A percentile compares a stretch with the other conserved stretches of the same genome.
phyloP scores from a whole-genome alignment of 2,888 invertebrate species.

The Hypomecis punctinalis region DNA sequence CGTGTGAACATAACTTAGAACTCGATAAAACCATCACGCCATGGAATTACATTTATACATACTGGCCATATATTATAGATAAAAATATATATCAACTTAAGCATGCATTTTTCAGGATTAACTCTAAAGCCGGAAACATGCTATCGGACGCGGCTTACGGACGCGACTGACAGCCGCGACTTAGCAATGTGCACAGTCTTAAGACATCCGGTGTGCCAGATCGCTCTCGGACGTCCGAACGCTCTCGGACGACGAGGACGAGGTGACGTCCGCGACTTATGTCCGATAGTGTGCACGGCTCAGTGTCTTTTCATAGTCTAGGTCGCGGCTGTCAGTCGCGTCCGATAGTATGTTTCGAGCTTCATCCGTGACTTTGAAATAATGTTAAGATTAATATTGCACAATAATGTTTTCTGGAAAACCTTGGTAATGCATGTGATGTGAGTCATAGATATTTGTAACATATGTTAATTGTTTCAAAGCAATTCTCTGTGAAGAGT shows the following conservation, averaged over 20 bases:
- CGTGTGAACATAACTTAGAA: not conserved
- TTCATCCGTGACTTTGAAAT: conserved; percentile 16
- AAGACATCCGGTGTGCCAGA: too few species aligned
- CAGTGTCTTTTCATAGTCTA: too few species aligned
- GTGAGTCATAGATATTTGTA: conserved; percentile 21
- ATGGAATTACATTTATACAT: not conserved
- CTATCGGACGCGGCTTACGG: too few species aligned
- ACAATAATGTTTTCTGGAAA: conserved; percentile 21
- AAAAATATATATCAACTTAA: conserved; percentile 5
- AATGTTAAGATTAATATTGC: conserved; percentile 13
- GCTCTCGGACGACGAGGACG: too few species aligned
- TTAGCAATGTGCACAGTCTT: too few species aligned
- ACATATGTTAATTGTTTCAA: conserved; percentile 15
- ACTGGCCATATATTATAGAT: not conserved
- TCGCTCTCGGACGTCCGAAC: too few species aligned
- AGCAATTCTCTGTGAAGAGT: conserved; percentile 7
- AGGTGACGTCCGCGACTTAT: too few species aligned
- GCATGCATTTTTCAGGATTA: conserved; percentile 2
- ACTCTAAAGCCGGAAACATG: too few species aligned
- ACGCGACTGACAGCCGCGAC: too few species aligned
- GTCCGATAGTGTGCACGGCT: too few species aligned
- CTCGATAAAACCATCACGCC: not conserved
- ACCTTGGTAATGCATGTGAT: conserved; percentile 13
- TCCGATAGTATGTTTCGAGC: too few species aligned
- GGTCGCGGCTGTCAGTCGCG: too few species aligned